Percentiles rank a stretch among this genome's conserved stretches.
phyloP scores from a whole-genome alignment of 2,113 vertebrate species.

The Rhadina sibilatrix region DNA sequence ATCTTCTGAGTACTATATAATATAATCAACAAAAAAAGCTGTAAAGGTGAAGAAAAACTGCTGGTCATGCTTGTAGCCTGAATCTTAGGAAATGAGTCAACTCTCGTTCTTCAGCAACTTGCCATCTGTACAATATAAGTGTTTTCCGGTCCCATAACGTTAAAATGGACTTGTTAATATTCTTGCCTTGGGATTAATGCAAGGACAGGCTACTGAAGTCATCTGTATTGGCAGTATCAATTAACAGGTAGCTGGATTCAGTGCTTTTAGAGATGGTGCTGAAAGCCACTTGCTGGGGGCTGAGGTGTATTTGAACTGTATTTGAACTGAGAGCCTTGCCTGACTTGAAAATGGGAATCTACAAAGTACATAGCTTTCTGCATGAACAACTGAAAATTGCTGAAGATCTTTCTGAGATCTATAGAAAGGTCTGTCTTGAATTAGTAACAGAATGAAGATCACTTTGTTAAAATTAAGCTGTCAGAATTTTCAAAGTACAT shows the following conservation, averaged over 20 bases:
- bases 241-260: neutral
- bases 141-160: neutral
- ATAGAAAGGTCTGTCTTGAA: neutral
- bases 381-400: neutral
- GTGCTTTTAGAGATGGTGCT: neutral
- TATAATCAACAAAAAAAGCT: neutral
- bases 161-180: neutral
- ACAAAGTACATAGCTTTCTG: neutral
- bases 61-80: neutral
- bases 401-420: neutral
- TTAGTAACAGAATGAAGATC: neutral
- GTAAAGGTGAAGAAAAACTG: neutral
- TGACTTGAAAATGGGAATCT: neutral
- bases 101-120: neutral
- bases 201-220: neutral
- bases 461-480: neutral
- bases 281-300: neutral
- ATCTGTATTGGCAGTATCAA: neutral
- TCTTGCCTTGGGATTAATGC: neutral
- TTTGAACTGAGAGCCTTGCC: neutral
- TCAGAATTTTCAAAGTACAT: neutral
- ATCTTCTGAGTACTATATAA: neutral
- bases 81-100: neutral
- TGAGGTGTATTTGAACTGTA: neutral
- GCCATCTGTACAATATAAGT: neutral